These are phyloP conservation scores for Pseudochromis fuscus DNA, from an alignment of 2,797 vertebrate genomes.

Conservation along the genomic window DNA sequence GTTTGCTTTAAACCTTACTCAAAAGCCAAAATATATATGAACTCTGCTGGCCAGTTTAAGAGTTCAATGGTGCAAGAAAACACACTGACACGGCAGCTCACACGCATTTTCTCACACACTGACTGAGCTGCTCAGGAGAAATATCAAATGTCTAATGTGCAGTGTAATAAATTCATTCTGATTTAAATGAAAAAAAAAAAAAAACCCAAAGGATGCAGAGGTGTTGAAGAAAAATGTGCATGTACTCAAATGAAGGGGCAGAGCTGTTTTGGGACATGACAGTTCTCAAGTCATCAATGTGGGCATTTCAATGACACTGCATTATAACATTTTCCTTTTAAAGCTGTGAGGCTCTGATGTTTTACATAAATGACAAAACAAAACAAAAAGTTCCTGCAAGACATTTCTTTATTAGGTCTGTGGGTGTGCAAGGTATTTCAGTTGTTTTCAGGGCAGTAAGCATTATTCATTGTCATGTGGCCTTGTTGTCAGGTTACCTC, in stretches of 20 bases:
- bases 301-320: not conserved
- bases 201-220: not conserved
- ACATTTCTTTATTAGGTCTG: too few relatives aligned
- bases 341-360: not conserved
- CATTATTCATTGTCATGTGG: too few relatives aligned
- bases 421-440: too few relatives aligned
- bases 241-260: not conserved
- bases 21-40: constrained; percentile 71
- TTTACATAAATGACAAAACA: too few relatives aligned
- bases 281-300: not conserved
- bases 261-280: not conserved
- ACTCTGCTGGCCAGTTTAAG: constrained; percentile 42
- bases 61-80: constrained; percentile 70
- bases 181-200: not conserved
- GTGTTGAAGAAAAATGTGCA: not conserved
- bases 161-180: not conserved
- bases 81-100: constrained; percentile 38
- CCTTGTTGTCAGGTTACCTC: too few relatives aligned
- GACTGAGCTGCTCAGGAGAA: constrained; percentile 1
- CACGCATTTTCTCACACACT: constrained; percentile 19
- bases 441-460: too few relatives aligned
- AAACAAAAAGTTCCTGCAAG: too few relatives aligned
- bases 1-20: constrained; percentile 55
- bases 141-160: not conserved
- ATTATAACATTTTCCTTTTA: not conserved